phyloP scores from a whole-genome alignment of 2,113 vertebrate species.

The Alouatta palliata region DNA sequence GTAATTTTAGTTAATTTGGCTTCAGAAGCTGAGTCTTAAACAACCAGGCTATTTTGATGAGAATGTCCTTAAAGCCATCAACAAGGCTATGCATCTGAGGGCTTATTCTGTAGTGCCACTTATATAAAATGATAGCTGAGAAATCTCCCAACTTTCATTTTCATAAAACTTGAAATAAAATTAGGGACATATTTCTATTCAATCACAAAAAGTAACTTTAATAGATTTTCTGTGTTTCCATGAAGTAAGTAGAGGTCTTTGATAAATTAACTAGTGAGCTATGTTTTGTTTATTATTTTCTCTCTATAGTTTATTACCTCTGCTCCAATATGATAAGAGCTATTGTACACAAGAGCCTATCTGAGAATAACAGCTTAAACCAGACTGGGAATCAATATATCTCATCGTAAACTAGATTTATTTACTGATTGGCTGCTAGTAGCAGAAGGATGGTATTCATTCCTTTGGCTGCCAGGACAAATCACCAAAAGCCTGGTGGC shows the following conservation, averaged over 20 bases:
- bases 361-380: neutral
- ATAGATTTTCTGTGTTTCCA: neutral
- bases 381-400: neutral
- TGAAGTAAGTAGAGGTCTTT: neutral
- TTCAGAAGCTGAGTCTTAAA: neutral
- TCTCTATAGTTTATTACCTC: neutral
- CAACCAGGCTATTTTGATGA: neutral
- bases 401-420: neutral
- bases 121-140: neutral
- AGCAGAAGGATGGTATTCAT: neutral
- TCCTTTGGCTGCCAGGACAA: neutral
- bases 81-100: neutral
- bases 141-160: neutral
- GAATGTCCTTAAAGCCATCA: neutral
- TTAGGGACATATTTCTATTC: neutral
- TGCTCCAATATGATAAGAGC: neutral
- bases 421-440: neutral
- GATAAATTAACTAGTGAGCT: neutral
- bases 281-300: conserved; percentile 27
- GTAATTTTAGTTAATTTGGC: neutral
- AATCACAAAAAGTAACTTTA: neutral
- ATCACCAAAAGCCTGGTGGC: neutral
- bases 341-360: neutral
- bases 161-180: neutral
- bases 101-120: neutral